Base-by-base conservation (phyloP, 92 coral and sea anemone genomes). In the Phenganax stokvisi region DNA sequence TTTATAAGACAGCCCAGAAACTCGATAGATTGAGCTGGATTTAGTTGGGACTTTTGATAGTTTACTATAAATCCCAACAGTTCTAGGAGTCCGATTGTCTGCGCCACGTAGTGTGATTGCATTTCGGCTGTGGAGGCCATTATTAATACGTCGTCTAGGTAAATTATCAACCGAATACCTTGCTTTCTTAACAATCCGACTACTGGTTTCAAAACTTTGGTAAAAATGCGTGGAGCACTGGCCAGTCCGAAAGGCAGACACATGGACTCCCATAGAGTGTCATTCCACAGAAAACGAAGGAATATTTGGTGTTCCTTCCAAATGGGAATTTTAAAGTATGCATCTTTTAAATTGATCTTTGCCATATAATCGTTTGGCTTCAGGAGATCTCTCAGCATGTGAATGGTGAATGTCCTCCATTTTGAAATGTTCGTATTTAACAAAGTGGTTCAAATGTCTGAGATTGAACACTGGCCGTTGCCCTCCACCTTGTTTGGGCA, bases 321-420 rank as follows among this genome's bases (percentile, higher is more conserved):
- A 75, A 80, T 79, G 30, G 75, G 64, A 58, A 83, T 84, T 3
- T 83, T 54, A 52, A 82, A 74, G 55, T 86, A 86, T 7, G 83
- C 83, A 64, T 86, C 89, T 58, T 88, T 84, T 81, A 81, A 65
- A 63, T 88, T 86, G 79, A 82, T 81, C 71, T 82, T 85, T 85
- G 88, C 83, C 84, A 88, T 81, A 66, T 51, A 88, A 65, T 88
- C 84, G 63, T 56, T 56, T 75, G 62, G 80, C 51, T 75, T 56
- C 15, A 75, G 63, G 52, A 75, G 80, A 51, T 75, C 80, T 75
- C 53, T 56, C 73, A 68, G 73, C 73, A 68, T 68, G 13, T 68
- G 73, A 10, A 68, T 68, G 72, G 73, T 6, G 86, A n/a, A 10
- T 81, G 52, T 83, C 86, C 59, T 86, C 89, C 86, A 81, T 82